Percentiles rank a stretch among this genome's conserved stretches.
Conservation (phyloP, 1,140 invertebrate genomes). For the Lucilia sericata region DNA sequence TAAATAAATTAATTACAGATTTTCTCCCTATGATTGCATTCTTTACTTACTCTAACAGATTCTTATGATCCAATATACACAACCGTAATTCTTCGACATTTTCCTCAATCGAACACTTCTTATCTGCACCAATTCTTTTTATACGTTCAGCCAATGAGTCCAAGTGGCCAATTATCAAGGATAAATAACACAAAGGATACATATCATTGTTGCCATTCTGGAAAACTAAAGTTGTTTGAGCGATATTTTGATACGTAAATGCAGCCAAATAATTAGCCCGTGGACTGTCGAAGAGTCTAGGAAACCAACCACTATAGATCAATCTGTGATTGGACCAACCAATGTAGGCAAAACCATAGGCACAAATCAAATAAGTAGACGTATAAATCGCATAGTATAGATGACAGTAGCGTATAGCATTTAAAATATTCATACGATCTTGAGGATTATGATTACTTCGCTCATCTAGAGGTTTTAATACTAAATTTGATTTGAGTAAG, state of each 20-base stretch:
- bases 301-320: constrained; percentile 43
- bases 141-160: constrained; percentile 38
- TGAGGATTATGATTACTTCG: constrained; percentile 1
- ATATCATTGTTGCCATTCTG: constrained; percentile 48
- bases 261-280: constrained; percentile 28
- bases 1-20: background rate
- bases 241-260: constrained; percentile 40
- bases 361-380: constrained; percentile 26
- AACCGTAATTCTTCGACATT: constrained; percentile 37
- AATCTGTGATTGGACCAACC: constrained; percentile 37
- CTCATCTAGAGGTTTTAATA: constrained; percentile 30
- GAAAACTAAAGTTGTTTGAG: constrained; percentile 27
- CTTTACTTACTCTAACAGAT: constrained; percentile 42
- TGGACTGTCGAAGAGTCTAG: background rate
- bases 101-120: background rate
- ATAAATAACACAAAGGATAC: constrained; percentile 45
- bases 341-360: constrained; percentile 45
- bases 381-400: constrained; percentile 27
- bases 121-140: constrained; percentile 15
- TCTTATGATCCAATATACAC: constrained; percentile 47
- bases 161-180: constrained; percentile 43
- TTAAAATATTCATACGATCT: constrained; percentile 37
- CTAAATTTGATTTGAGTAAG: constrained; percentile 16
- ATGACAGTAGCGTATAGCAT: constrained; percentile 33
- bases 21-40: background rate